Conservation (phyloP, 1,140 invertebrate genomes). For the Marisa cornuarietis region DNA sequence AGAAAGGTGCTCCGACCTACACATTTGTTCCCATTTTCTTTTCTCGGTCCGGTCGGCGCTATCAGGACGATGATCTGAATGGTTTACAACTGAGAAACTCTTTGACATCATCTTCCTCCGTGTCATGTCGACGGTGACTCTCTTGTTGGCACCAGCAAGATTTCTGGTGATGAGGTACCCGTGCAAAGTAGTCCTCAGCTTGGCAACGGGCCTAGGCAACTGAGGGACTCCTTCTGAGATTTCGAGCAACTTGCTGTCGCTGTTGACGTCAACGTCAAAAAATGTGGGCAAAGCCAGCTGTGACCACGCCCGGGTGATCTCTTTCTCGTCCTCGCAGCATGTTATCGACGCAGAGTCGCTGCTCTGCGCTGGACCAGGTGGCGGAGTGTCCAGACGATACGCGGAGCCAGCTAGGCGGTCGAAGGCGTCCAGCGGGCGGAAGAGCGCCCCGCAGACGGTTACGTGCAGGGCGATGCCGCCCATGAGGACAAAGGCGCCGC, state of each 20-base stretch:
- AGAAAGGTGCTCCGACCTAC: too few species aligned
- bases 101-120: too few species aligned
- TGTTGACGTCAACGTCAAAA: constrained; percentile 9
- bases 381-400: constrained; percentile 20
- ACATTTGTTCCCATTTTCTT: neutral
- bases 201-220: too few species aligned
- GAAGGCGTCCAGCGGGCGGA: constrained; percentile 75
- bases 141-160: too few species aligned
- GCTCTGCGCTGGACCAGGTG: constrained; percentile 12
- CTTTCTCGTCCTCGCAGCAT: constrained; percentile 11
- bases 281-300: constrained; percentile 54
- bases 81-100: too few species aligned
- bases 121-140: too few species aligned
- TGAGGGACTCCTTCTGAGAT: constrained; percentile 5
- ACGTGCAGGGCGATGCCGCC: constrained; percentile 82
- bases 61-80: too few species aligned
- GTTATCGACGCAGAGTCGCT: constrained; percentile 4
- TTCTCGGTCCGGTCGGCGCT: neutral
- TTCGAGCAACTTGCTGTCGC: neutral
- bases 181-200: too few species aligned
- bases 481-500: constrained; percentile 79
- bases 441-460: constrained; percentile 80
- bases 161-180: too few species aligned
- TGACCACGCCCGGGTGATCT: constrained; percentile 43
- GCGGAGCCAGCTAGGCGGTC: constrained; percentile 30